Percentiles rank a stretch among this genome's conserved stretches.
Evolutionary conservation across 2,113 vertebrate species (phyloP).

Genomic region (Procavia capensis): DNA sequence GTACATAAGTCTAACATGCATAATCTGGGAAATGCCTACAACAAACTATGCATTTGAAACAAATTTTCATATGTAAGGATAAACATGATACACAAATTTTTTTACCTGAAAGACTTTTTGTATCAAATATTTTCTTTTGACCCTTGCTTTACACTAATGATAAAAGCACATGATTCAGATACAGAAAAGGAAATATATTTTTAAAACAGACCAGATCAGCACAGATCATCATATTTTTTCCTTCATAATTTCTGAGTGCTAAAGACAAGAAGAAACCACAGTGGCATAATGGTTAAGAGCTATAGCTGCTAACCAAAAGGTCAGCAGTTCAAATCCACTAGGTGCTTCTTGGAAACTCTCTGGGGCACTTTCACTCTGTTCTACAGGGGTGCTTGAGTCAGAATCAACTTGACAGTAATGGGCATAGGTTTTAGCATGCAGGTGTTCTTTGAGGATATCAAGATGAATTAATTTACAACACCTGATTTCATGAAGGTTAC

Average conservation of each 20-base stretch:
- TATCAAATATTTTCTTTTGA: slow-evolving; percentile 6
- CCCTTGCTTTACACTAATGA: not conserved
- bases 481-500: not conserved
- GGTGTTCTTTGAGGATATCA: slow-evolving; percentile 13
- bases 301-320: no score
- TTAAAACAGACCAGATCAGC: not conserved
- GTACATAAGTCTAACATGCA: no score
- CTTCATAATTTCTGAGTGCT: not conserved
- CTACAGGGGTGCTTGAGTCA: no score
- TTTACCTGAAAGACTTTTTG: not conserved
- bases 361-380: no score
- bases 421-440: not conserved
- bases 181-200: slow-evolving; percentile 11
- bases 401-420: no score
- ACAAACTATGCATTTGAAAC: not conserved
- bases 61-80: not conserved
- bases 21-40: not conserved
- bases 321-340: no score
- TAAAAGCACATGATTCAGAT: slow-evolving; percentile 11
- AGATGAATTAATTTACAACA: not conserved
- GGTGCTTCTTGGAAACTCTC: no score
- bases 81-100: not conserved
- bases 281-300: no score
- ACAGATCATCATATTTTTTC: not conserved
- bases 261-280: slow-evolving; percentile 11